A percentile compares a stretch with the other conserved stretches of the same genome.
Evolutionary conservation across 2,113 vertebrate species (phyloP).

Genomic region (Columba livia): DNA sequence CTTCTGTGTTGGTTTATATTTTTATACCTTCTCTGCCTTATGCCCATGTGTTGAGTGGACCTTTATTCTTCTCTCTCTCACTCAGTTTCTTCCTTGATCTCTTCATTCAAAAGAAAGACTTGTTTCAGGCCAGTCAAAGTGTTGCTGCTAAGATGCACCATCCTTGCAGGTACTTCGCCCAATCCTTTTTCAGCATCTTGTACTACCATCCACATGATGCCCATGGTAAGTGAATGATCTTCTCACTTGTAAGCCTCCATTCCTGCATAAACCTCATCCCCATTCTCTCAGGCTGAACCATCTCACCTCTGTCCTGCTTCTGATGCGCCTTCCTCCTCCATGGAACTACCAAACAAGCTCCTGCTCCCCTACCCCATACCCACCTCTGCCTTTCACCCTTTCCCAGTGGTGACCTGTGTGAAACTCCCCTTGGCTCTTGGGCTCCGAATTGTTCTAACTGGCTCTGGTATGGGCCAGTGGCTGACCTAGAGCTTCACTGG

Average conservation of each 20-base stretch:
- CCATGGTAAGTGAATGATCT: background rate
- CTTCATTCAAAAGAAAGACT: background rate
- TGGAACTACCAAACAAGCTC: background rate
- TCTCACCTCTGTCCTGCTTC: background rate
- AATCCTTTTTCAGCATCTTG: background rate
- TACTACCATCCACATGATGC: background rate
- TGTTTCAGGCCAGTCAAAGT: background rate
- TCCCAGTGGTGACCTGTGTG: background rate
- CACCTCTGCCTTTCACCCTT: background rate
- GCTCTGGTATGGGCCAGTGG: background rate
- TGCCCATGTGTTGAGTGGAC: background rate
- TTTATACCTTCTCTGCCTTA: background rate
- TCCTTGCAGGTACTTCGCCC: background rate
- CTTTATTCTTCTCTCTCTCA: background rate
- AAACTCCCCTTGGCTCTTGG: background rate
- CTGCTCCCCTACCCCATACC: background rate
- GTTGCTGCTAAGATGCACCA: background rate
- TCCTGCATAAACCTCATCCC: background rate
- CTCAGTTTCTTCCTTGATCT: background rate
- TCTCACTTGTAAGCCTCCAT: background rate
- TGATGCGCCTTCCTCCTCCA: background rate
- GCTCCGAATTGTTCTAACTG: fast-evolving
- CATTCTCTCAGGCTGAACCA: background rate
- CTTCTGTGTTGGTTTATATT: background rate
- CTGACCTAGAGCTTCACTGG: background rate